These are phyloP conservation scores for Spodoptera litura DNA, from an alignment of 1,140 invertebrate genomes.

Conservation along the genomic window DNA sequence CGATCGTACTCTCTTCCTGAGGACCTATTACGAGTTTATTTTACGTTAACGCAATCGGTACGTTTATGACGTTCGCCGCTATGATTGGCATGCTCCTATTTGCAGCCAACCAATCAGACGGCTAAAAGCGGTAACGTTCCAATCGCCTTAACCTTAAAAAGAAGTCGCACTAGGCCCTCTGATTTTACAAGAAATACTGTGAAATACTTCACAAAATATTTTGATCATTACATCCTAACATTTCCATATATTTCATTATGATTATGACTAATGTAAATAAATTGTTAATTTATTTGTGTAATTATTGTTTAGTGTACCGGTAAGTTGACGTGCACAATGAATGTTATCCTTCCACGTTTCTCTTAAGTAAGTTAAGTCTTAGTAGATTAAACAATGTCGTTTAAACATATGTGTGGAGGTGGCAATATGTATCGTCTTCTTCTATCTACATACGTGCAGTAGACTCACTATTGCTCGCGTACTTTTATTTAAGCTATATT, in stretches of 20 bases:
- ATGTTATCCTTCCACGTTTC: slow-evolving; percentile 45
- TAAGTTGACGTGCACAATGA: slow-evolving; percentile 34
- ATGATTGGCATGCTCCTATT: no score
- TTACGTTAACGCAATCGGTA: no score
- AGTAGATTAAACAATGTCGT: slow-evolving; percentile 15
- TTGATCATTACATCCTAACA: background rate
- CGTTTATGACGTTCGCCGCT: no score
- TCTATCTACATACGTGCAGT: background rate
- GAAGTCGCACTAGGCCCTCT: no score
- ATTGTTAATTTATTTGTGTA: slow-evolving; percentile 52
- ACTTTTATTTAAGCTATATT: background rate
- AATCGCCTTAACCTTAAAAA: no score
- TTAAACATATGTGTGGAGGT: background rate
- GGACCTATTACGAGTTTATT: no score
- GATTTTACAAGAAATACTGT: background rate
- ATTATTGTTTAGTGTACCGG: slow-evolving; percentile 4
- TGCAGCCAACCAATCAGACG: no score
- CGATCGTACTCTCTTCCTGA: slow-evolving; percentile 3
- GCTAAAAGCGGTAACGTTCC: no score
- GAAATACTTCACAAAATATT: slow-evolving; percentile 6
- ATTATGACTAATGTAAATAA: slow-evolving; percentile 45
- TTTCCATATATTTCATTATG: slow-evolving; percentile 10
- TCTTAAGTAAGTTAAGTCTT: slow-evolving; percentile 3
- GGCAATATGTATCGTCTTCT: slow-evolving; percentile 9
- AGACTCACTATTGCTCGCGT: background rate